Base-by-base conservation (phyloP, 2,888 invertebrate species). In the Drosophila fulvimacula region DNA sequence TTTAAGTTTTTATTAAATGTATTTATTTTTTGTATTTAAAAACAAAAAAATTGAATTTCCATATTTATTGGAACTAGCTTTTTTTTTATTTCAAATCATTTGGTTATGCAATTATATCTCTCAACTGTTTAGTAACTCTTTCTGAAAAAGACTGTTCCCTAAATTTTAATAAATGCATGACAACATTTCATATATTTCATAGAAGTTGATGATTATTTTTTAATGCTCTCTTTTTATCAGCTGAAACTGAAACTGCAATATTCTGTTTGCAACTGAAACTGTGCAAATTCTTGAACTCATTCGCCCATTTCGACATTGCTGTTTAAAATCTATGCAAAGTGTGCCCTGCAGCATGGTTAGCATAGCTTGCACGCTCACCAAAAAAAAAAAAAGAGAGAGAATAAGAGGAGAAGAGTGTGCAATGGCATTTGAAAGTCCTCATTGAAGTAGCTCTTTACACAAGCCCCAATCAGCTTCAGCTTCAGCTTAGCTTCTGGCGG, bases 361-460 rank as follows among this genome's bases (percentile, higher is more conserved):
- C 24, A 36, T 15, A 10, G 7, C 15, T 21, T 39, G 15, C 5
- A 15, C 34, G 11, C 30, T 13, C 30, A 15, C 15, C 34, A 9
- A 21, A 15, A 49, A 49, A 19, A 48, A 13, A 17, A 30, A 17
- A 30, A 30, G 2, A 13, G 1, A n/a, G 13, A 42, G 21, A 15
- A 7, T 1, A 15, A 27, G 27, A 21, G n/a, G 21, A 44, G 48
- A 71, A 67, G 61, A 75, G 69, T 53, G 59, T 75, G 79, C 72
- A 63, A 69, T 81, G 79, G 53, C 73, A 59, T 82, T 80, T 76
- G 59, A 58, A 73, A 61, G 68, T 71, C 62, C 59, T 59, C 59
- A 64, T 62, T 57, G 62, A 65, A 82, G 78, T 59, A 69, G 76
- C 75, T 68, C 75, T 76, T 64, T 46, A 59, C 73, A 57, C 70